Percentiles rank a stretch among this genome's conserved stretches.
These are phyloP conservation scores for Cossypha dichroa DNA, from an alignment of 2,797 vertebrate genomes.

Conservation along the genomic window DNA sequence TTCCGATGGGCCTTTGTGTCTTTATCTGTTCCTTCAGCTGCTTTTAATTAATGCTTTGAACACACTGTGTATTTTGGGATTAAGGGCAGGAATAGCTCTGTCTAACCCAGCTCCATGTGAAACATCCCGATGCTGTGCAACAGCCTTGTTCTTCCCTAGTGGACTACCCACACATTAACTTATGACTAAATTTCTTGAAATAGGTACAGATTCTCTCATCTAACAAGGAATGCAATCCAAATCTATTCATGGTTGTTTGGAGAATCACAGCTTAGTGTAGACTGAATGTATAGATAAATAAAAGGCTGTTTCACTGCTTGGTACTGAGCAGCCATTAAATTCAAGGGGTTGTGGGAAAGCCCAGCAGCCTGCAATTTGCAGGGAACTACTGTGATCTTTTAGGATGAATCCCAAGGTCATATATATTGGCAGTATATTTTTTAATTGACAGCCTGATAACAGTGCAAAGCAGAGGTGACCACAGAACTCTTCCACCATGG, in stretches of 20 bases:
- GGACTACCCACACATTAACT: neutral
- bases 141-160: neutral
- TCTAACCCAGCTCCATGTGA: neutral
- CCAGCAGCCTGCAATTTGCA: neutral
- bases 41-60: slow-evolving; percentile 55
- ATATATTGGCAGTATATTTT: neutral
- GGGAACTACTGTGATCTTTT: neutral
- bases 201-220: slow-evolving; percentile 32
- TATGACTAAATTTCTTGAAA: slow-evolving; percentile 16
- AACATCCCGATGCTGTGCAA: neutral
- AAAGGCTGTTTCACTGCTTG: neutral
- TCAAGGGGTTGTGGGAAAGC: neutral
- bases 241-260: neutral
- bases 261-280: neutral
- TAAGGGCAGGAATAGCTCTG: neutral
- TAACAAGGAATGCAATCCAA: neutral
- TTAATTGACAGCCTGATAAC: accelerated
- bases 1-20: neutral
- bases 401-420: neutral
- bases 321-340: neutral
- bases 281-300: slow-evolving; percentile 27
- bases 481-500: accelerated
- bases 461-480: neutral
- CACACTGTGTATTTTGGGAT: neutral
- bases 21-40: slow-evolving; percentile 50